A percentile compares a stretch with the other conserved stretches of the same genome.
Evolutionary conservation across 2,797 vertebrate species (phyloP).

Genomic region (Botia kubotai): DNA sequence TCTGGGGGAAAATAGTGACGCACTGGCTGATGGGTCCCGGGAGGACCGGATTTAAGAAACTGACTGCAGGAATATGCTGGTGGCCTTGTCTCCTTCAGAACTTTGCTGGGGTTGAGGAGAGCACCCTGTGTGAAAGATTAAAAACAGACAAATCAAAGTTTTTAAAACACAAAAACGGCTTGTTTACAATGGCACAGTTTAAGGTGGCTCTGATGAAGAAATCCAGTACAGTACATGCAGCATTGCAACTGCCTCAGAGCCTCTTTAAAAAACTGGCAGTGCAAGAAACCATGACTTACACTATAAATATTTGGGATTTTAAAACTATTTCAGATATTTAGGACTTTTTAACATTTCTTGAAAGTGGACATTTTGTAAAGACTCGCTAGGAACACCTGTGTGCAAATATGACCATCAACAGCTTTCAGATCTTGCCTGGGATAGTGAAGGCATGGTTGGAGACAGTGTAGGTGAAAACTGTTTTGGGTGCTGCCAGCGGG

Average conservation of each 20-base stretch:
- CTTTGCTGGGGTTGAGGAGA: slow-evolving; percentile 78
- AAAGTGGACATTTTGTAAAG: background rate
- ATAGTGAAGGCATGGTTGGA: slow-evolving; percentile 84
- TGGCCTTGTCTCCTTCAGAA: slow-evolving; percentile 76
- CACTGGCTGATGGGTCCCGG: slow-evolving; percentile 50
- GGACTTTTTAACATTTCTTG: background rate
- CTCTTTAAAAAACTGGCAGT: no score
- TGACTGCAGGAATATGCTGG: slow-evolving; percentile 76
- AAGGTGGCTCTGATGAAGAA: background rate
- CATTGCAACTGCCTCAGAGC: no score
- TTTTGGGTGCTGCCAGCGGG: slow-evolving; percentile 81
- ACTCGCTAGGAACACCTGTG: background rate
- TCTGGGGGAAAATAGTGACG: slow-evolving; percentile 47
- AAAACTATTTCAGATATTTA: background rate
- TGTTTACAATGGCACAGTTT: background rate
- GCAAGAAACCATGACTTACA: no score
- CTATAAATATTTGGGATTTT: no score
- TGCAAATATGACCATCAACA: background rate
- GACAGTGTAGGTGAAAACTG: slow-evolving; percentile 86
- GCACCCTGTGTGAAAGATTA: slow-evolving; percentile 72
- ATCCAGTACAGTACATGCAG: background rate
- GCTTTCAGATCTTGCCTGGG: slow-evolving; percentile 74
- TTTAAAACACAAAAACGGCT: background rate
- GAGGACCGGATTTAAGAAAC: slow-evolving; percentile 47
- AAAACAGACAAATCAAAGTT: background rate